Conservation (phyloP, 1,140 invertebrate species). For the Drosophila simulans region DNA sequence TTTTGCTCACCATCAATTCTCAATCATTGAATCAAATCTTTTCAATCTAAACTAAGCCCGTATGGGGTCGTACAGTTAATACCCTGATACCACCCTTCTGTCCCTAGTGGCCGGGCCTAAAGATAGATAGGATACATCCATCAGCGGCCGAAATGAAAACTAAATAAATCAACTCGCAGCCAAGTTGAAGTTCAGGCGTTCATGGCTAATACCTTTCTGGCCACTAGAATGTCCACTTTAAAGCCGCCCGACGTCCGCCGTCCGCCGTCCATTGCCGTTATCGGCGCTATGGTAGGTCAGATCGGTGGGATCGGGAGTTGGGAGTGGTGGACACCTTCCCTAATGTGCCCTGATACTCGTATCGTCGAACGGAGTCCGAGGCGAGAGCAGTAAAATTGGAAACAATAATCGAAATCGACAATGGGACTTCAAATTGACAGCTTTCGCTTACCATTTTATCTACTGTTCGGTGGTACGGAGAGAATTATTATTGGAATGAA, state of each 20-base stretch:
- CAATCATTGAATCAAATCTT: conserved; percentile 27
- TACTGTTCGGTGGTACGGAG: conserved; percentile 44
- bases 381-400: conserved; percentile 39
- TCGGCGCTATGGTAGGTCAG: conserved; percentile 12
- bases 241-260: conserved; percentile 57
- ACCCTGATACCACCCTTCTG: conserved; percentile 26
- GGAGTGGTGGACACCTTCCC: conserved; percentile 17
- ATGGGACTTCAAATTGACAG: conserved; percentile 79
- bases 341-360: conserved; percentile 13
- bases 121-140: conserved; percentile 62
- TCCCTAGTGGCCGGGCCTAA: conserved; percentile 19
- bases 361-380: conserved; percentile 31
- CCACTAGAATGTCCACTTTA: conserved; percentile 76
- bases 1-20: conserved; percentile 24
- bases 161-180: conserved; percentile 45
- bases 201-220: conserved; percentile 58
- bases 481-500: conserved; percentile 68
- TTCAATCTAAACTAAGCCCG: conserved; percentile 45
- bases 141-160: conserved; percentile 46
- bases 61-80: conserved; percentile 32
- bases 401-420: conserved; percentile 67
- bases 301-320: background rate
- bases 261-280: conserved; percentile 62
- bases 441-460: conserved; percentile 78
- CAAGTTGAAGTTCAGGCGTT: conserved; percentile 74